Conservation (phyloP, 1,140 invertebrate species). For the Trissolcus basalis region DNA sequence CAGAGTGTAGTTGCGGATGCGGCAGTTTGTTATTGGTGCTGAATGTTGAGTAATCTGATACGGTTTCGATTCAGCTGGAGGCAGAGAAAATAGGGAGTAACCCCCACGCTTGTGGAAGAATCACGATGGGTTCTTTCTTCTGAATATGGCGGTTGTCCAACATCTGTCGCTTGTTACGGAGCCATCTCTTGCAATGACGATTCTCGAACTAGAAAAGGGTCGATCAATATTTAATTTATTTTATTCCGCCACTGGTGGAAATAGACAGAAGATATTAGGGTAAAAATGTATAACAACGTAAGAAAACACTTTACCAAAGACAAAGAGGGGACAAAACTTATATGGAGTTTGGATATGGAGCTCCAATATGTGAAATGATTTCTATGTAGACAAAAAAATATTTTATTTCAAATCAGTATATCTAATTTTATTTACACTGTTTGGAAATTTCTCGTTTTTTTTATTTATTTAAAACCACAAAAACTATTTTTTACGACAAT, state of each 20-base stretch:
- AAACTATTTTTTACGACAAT: too few species aligned
- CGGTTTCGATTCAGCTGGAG: constrained; percentile 50
- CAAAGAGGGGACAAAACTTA: too few species aligned
- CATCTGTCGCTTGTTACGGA: constrained; percentile 71
- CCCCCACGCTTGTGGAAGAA: constrained; percentile 47
- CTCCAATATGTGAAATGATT: too few species aligned
- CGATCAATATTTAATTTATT: constrained; percentile 55
- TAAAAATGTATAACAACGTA: constrained; percentile 12
- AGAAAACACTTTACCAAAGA: background rate
- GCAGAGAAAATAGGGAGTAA: constrained; percentile 50
- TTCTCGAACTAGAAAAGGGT: constrained; percentile 39
- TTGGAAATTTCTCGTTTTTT: too few species aligned
- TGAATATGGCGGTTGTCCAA: constrained; percentile 66
- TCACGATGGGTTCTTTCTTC: constrained; percentile 63
- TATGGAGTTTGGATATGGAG: too few species aligned
- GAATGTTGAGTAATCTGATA: constrained; percentile 69
- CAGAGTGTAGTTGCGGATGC: constrained; percentile 71
- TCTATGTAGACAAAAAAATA: too few species aligned
- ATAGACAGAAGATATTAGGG: constrained; percentile 24
- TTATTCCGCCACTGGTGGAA: constrained; percentile 30
- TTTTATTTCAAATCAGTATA: too few species aligned
- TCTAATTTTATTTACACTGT: too few species aligned
- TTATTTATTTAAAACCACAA: too few species aligned
- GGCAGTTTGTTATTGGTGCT: constrained; percentile 66
- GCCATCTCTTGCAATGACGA: constrained; percentile 35